Base-by-base conservation (phyloP, 2,888 invertebrate genomes). In the Cetonia aurata region DNA sequence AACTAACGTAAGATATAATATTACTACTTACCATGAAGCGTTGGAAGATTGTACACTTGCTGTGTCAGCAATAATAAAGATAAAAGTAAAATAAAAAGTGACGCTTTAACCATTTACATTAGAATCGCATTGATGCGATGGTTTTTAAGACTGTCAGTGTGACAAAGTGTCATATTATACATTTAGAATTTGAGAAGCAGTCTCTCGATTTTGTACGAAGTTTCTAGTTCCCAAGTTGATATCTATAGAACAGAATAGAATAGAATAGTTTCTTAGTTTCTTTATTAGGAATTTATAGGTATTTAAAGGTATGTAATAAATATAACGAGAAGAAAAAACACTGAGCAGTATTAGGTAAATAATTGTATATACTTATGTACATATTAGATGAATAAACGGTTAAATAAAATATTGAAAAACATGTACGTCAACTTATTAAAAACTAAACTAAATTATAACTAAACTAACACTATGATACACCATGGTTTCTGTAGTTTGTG, bases 1-100 rank as follows among this genome's bases (percentile, higher is more conserved):
- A 48, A 48, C 1, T 37, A 10, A 37, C 8, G 8, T 37, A 37
- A 37, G 37, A 8, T 9, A 3, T 13, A 10, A 33, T 48, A 42
- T 48, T 41, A 25, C 41, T 67, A 69, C 69, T 71, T 71, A 71
- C 71, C 71, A 71, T 71, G 71, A 13, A 71, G 48, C 1, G 65
- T 62, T 6, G 46, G 62, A n/a, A 42, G 42, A 42, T 60, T 53
- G 8, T 50, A 12, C n/a, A 17, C 37, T 37, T 44, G 3, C 37
- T 17, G 8, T 3, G 19, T 19, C 3, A 52, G n/a, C 46, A 19
- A 50, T 6, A 65, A 52, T 65, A 52, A 17, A 44, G 55, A 55
- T 56, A 71, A 37, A 25, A 65, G 55, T 41, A 59, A 17, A 69
- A 59, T 33, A 19, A 53, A 46, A 55, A 57, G 48, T 42, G 57